Evolutionary conservation across 2,797 vertebrate species (phyloP), one percentile per base, ranked within the genome.

Genomic region (Enoplosus armatus): DNA sequence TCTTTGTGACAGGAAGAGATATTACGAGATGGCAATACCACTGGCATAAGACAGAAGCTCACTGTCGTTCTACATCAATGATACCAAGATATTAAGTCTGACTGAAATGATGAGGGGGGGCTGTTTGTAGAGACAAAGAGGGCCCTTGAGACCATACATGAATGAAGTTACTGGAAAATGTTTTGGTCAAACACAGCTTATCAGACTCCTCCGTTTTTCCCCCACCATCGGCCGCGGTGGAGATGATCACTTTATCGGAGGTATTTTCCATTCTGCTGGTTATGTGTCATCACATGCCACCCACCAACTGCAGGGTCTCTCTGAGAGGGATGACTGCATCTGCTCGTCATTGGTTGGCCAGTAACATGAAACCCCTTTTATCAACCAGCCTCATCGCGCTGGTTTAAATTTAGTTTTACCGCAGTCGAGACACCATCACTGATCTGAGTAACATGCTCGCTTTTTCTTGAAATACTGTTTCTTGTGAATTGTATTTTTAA

Each of bases 211-310:
- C 56, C 27, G 51, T 86, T n/a, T n/a, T n/a, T n/a, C n/a, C n/a
- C n/a, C n/a, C n/a, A n/a, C 82, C 50, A 50, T 85, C 74, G 47
- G 90, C 88, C 86, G 47, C 35, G 63, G 89, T 88, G 89, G 84
- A 91, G 86, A 89, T 78, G 91, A 92, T 90, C 90, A 86, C 91
- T 88, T 93, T 95, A 94, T 94, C 93, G 77, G 86, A 88, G 85
- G 91, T 87, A 94, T 94, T 93, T 94, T 95, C 92, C 92, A 93
- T 93, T 90, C 83, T 87, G 92, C 89, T 43, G 72, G 80, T 86
- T 87, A 68, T 79, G 87, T 93, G 90, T 93, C 89, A 94, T 91
- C 93, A 91, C 92, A 91, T 92, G 82, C 87, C 90, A 79, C 85
- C 84, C 85, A 88, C 85, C 89, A 92, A 90, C 93, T 91, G 90